Percentiles rank a stretch among this genome's conserved stretches.
Evolutionary conservation across 2,797 vertebrate species (phyloP).

Genomic region (Hippoglossus hippoglossus): DNA sequence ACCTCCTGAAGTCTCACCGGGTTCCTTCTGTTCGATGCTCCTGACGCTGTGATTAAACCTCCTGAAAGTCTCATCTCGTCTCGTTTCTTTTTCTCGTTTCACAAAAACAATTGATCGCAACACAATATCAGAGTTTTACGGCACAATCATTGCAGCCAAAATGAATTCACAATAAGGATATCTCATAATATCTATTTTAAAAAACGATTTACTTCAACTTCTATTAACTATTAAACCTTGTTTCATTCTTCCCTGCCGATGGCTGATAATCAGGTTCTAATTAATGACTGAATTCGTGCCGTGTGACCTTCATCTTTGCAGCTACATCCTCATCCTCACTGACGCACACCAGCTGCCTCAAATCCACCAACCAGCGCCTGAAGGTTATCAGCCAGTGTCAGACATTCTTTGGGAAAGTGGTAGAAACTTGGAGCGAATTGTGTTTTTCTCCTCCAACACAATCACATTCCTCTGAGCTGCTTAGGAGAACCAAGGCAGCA

Average conservation of each 20-base stretch:
- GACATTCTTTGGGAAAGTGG: conserved; percentile 49
- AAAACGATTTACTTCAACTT: no score
- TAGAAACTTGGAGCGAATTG: conserved; percentile 42
- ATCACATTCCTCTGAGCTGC: conserved; percentile 43
- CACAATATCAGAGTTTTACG: no score
- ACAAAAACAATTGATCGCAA: neutral
- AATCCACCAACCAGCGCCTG: neutral
- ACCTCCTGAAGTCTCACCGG: no score
- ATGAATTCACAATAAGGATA: no score
- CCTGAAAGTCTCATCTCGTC: neutral
- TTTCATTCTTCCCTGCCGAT: neutral
- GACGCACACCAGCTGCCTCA: conserved; percentile 42
- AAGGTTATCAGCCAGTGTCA: conserved; percentile 54
- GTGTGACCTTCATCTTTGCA: conserved; percentile 41
- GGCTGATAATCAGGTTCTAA: neutral
- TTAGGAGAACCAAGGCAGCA: conserved; percentile 24
- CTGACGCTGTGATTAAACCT: no score
- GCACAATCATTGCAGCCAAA: no score
- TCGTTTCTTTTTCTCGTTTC: conserved; percentile 19
- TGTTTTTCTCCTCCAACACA: conserved; percentile 42
- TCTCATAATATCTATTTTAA: no score
- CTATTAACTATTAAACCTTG: no score
- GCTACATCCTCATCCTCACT: conserved; percentile 46
- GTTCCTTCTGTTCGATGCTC: no score
- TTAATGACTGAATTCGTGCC: conserved; percentile 27